Conservation (phyloP, 1,140 invertebrate species). For the Capitella teleta region DNA sequence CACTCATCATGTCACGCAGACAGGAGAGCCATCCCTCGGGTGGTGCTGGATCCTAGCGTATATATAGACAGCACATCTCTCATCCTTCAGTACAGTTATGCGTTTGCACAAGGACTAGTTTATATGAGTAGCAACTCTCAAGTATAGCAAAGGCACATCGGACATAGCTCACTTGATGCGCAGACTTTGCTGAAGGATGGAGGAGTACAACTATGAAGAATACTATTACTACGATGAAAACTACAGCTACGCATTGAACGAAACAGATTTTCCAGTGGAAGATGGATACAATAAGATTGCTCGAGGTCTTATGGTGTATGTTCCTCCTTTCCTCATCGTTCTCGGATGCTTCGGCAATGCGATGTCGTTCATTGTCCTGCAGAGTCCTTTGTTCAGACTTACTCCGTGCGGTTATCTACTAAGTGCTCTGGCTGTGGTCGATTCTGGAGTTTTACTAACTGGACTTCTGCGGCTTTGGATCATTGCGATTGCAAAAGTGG, state of each 20-base stretch:
- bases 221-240: background rate
- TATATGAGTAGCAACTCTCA: no score
- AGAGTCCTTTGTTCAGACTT: background rate
- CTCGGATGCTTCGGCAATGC: background rate
- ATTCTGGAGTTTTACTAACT: slow-evolving; percentile 17
- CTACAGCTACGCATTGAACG: background rate
- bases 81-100: no score
- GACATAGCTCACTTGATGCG: no score
- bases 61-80: no score
- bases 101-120: no score
- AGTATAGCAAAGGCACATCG: no score
- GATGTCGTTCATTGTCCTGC: background rate
- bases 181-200: no score
- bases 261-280: background rate
- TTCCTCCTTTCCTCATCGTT: background rate
- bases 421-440: slow-evolving; percentile 10
- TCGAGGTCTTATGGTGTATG: background rate
- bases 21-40: no score
- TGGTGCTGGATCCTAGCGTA: no score
- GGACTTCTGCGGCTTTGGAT: slow-evolving; percentile 23
- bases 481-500: slow-evolving; percentile 14
- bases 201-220: no score
- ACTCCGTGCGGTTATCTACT: background rate
- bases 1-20: no score
- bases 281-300: background rate